Percentiles rank a stretch among this genome's conserved stretches.
Evolutionary conservation across 2,797 vertebrate genomes (phyloP).

Genomic region (Scarus forsteni): DNA sequence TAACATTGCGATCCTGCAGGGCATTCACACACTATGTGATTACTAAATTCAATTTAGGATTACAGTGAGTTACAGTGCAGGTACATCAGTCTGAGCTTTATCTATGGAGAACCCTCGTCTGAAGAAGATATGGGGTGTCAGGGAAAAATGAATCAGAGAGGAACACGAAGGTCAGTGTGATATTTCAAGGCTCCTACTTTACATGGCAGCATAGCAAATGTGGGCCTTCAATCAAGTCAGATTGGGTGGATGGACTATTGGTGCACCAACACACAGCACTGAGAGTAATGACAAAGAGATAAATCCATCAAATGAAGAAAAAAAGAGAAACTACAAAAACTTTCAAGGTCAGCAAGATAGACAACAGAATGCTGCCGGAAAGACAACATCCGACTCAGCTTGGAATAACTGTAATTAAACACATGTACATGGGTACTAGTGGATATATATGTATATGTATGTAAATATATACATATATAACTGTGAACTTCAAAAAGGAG

Average conservation of each 20-base stretch:
- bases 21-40: conserved; percentile 24
- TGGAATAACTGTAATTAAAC: conserved; percentile 5
- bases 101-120: conserved; percentile 65
- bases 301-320: conserved; percentile 79
- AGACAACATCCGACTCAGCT: conserved; percentile 4
- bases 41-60: conserved; percentile 39
- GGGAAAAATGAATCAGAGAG: conserved; percentile 75
- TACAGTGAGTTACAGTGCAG: conserved; percentile 29
- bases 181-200: conserved; percentile 83
- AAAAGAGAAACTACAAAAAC: conserved; percentile 33
- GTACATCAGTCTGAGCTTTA: conserved; percentile 47
- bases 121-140: conserved; percentile 58
- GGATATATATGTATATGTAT: background rate
- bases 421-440: background rate
- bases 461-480: no score
- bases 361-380: conserved; percentile 18
- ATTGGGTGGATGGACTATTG: conserved; percentile 73
- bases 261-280: conserved; percentile 62
- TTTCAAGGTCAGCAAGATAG: conserved; percentile 47
- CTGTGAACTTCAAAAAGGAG: no score
- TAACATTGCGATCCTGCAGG: background rate
- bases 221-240: conserved; percentile 84
- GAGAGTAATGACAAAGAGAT: conserved; percentile 76
- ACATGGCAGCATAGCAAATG: conserved; percentile 86
- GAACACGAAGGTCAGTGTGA: conserved; percentile 83